These are phyloP conservation scores for Caenorhabditis remanei DNA, from an alignment of 1,140 invertebrate genomes.

Conservation along the genomic window DNA sequence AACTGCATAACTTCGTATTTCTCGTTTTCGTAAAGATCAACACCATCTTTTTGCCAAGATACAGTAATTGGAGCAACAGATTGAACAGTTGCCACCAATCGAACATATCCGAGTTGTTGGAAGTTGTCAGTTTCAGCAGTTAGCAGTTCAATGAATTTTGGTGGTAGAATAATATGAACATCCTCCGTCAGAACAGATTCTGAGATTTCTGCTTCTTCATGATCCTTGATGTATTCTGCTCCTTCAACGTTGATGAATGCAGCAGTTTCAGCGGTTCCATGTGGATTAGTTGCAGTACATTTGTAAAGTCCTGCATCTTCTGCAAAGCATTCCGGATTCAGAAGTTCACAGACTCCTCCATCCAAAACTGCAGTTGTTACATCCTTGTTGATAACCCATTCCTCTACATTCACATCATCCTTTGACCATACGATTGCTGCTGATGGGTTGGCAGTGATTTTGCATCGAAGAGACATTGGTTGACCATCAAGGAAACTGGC, in stretches of 20 bases:
- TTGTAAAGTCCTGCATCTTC: conserved; percentile 65
- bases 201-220: conserved; percentile 57
- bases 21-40: conserved; percentile 34
- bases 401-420: conserved; percentile 61
- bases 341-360: conserved; percentile 63
- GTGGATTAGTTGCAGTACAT: conserved; percentile 60
- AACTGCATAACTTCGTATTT: conserved; percentile 61
- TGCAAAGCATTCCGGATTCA: conserved; percentile 55
- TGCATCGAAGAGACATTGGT: conserved; percentile 63
- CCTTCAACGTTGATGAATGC: conserved; percentile 61
- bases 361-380: conserved; percentile 49
- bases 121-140: conserved; percentile 57
- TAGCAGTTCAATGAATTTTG: conserved; percentile 62
- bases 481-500: conserved; percentile 56
- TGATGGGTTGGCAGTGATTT: conserved; percentile 60
- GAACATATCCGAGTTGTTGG: conserved; percentile 55
- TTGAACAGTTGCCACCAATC: conserved; percentile 53
- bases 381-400: conserved; percentile 61
- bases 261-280: conserved; percentile 62
- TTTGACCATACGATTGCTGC: conserved; percentile 62
- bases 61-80: conserved; percentile 53
- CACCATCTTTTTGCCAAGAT: conserved; percentile 54
- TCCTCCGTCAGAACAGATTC: conserved; percentile 57
- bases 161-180: conserved; percentile 60
- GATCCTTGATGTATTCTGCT: conserved; percentile 55